phyloP scores from a whole-genome alignment of 2,888 invertebrate genomes.

The Odontothrips loti region DNA sequence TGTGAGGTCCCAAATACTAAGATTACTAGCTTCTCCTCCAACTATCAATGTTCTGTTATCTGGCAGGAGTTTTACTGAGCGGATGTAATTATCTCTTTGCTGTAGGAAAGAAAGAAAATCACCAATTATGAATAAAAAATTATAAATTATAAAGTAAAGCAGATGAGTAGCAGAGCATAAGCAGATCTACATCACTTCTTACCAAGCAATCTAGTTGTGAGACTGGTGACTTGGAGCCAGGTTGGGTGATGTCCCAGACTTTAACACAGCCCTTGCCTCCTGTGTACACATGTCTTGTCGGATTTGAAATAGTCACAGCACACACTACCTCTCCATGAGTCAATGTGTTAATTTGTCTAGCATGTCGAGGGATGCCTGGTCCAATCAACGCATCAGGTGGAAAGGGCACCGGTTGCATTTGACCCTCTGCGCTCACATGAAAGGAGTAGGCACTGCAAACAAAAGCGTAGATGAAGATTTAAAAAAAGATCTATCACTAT shows the following conservation, averaged over 20 bases:
- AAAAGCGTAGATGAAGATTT: constrained; percentile 30
- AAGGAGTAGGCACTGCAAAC: constrained; percentile 84
- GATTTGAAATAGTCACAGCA: constrained; percentile 92
- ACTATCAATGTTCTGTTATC: constrained; percentile 92
- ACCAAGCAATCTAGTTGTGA: constrained; percentile 89
- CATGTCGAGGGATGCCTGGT: constrained; percentile 89
- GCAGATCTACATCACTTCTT: constrained; percentile 43
- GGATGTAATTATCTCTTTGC: constrained; percentile 92
- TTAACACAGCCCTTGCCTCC: constrained; percentile 97
- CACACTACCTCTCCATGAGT: constrained; percentile 96
- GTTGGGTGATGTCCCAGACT: constrained; percentile 94
- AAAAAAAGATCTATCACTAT: constrained; percentile 2
- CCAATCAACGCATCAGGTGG: constrained; percentile 90
- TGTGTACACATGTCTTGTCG: constrained; percentile 89
- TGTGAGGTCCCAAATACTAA: constrained; percentile 93
- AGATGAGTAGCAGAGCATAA: not conserved
- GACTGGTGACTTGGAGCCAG: constrained; percentile 78
- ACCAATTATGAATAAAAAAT: not conserved
- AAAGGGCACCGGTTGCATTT: constrained; percentile 89
- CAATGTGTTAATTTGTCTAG: constrained; percentile 85
- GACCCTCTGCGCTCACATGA: constrained; percentile 85
- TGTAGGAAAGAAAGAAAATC: constrained; percentile 41
- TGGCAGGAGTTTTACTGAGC: constrained; percentile 88
- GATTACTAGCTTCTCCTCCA: constrained; percentile 91
- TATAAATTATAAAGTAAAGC: not conserved